These are phyloP conservation scores for Drosophila insularis DNA, from an alignment of 1,140 invertebrate species.

Conservation along the genomic window DNA sequence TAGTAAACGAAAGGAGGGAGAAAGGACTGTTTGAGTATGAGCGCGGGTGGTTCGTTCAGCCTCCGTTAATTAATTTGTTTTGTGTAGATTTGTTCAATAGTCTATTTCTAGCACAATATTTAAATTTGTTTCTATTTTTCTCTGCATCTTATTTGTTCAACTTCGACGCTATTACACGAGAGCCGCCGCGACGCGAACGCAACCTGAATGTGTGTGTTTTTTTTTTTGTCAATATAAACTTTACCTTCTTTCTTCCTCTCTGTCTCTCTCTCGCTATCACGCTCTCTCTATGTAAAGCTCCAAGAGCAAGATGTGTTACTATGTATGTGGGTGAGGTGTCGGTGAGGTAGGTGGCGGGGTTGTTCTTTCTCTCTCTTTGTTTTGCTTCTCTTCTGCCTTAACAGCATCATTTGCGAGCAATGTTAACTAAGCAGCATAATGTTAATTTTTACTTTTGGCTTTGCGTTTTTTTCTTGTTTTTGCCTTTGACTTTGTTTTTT, in stretches of 20 bases:
- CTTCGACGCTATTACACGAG: constrained; percentile 69
- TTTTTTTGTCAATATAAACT: constrained; percentile 11
- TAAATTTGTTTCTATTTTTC: constrained; percentile 49
- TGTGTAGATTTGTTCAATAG: constrained; percentile 3
- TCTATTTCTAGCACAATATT: constrained; percentile 47
- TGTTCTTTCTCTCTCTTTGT: constrained; percentile 25
- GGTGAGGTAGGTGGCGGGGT: not conserved
- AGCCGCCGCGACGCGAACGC: constrained; percentile 56
- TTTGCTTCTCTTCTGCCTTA: constrained; percentile 20
- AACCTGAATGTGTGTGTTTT: constrained; percentile 21
- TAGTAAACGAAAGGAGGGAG: not conserved
- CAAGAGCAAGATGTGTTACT: not conserved
- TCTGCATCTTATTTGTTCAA: constrained; percentile 61
- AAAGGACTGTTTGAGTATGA: not conserved
- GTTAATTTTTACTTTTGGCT: constrained; percentile 36
- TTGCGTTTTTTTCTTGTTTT: constrained; percentile 14
- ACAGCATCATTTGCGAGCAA: not conserved
- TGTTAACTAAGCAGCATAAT: constrained; percentile 19
- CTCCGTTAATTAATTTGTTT: constrained; percentile 22
- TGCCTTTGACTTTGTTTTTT: constrained; percentile 11
- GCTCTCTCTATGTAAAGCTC: not conserved
- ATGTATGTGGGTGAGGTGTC: not conserved
- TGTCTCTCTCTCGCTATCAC: too few relatives aligned
- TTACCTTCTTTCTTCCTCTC: not conserved
- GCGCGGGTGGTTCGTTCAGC: not conserved